Percentiles rank a stretch among this genome's conserved stretches.
Conservation (phyloP, 2,888 invertebrate species). For the Caradrina clavipalpis region DNA sequence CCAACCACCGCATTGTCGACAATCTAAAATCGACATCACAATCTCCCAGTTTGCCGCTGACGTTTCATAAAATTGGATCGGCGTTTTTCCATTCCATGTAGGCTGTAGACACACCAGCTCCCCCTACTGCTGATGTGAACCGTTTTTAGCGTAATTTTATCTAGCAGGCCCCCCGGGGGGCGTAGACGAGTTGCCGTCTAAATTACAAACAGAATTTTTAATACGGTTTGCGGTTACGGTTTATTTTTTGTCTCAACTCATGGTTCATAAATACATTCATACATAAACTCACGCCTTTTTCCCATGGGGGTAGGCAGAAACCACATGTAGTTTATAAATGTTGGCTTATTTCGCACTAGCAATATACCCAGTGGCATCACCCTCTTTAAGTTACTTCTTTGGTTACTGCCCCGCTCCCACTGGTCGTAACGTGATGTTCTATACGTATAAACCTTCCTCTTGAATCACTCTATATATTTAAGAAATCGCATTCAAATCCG, state of each 20-base stretch:
- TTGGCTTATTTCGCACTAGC: too few species aligned
- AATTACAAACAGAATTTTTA: conserved; percentile 67
- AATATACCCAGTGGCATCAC: too few species aligned
- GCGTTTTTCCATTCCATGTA: conserved; percentile 49
- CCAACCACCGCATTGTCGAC: conserved; percentile 20
- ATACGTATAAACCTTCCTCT: too few species aligned
- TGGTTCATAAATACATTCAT: conserved; percentile 10
- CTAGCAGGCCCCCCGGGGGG: conserved; percentile 43
- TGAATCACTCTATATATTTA: too few species aligned
- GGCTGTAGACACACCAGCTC: conserved; percentile 33
- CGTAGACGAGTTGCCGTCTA: conserved; percentile 51
- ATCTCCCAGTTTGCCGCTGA: conserved; percentile 34
- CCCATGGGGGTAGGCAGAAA: too few species aligned
- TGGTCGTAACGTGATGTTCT: too few species aligned
- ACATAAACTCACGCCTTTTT: too few species aligned
- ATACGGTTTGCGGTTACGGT: conserved; percentile 37
- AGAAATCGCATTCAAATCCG: too few species aligned
- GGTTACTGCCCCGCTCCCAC: too few species aligned
- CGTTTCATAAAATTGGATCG: conserved; percentile 51
- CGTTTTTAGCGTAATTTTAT: conserved; percentile 59
- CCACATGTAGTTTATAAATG: too few species aligned
- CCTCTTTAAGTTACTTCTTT: too few species aligned
- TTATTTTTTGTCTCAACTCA: conserved; percentile 30
- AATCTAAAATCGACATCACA: conserved; percentile 28
- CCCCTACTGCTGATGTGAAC: conserved; percentile 38